A percentile compares a stretch with the other conserved stretches of the same genome.
These are phyloP conservation scores for Dipodomys stephensi DNA, from an alignment of 2,113 vertebrate genomes.

Conservation along the genomic window DNA sequence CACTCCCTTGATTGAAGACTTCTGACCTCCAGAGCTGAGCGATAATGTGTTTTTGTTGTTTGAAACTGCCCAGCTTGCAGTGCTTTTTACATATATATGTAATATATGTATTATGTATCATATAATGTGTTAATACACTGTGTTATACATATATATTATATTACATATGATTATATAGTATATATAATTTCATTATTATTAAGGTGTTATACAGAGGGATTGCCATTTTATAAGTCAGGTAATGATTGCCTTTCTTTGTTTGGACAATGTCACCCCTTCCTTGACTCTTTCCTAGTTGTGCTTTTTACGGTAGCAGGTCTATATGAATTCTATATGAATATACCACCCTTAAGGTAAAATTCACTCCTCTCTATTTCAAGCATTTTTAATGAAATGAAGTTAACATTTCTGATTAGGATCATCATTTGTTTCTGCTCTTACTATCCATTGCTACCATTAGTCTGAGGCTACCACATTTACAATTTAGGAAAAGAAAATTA, in stretches of 20 bases:
- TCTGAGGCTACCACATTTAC: not conserved
- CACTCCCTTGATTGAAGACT: not conserved
- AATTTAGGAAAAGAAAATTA: not conserved
- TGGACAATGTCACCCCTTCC: no score
- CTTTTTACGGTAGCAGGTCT: no score
- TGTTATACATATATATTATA: no score
- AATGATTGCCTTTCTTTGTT: no score
- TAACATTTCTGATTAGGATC: not conserved
- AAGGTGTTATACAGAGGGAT: no score
- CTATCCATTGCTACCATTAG: not conserved
- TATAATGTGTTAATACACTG: no score
- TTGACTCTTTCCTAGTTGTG: no score
- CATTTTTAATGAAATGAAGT: not conserved
- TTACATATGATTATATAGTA: no score
- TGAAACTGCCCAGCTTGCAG: not conserved
- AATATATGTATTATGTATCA: no score
- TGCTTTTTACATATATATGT: no score
- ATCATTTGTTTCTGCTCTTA: not conserved
- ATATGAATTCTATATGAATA: not conserved
- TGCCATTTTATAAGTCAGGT: no score
- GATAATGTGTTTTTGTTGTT: accelerated
- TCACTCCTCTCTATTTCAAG: not conserved
- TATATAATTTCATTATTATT: no score
- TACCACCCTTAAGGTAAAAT: not conserved
- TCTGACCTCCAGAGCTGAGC: not conserved